Base-by-base conservation (phyloP, 2,797 vertebrate species). In the Gymnoscopelus microlampas region DNA sequence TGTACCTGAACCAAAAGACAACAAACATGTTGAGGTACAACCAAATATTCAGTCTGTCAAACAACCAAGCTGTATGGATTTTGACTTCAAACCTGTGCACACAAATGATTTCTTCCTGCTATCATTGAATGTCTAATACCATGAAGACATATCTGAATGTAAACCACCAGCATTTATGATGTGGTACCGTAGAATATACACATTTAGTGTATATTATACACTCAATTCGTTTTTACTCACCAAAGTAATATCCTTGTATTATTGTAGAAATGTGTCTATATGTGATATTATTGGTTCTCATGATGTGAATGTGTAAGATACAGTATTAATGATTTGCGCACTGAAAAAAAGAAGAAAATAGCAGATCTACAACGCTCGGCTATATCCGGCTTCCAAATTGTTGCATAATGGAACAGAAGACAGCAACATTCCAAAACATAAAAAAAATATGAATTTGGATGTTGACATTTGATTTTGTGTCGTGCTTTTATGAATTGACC, bases 121-220 rank as follows among this genome's bases (percentile, higher is more conserved):
- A 64, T 70, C 24, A 74, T 39, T 54, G 51, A 58, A 53, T 72
- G 65, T 70, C 66, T 56, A 60, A 77, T 76, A 75, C 19, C 51
- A 76, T 66, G 72, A 24, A 77, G 79, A 73, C 63, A 75, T 68
- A 68, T 67, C 67, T 82, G 83, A 88, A 87, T 87, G 85, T 89
- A 87, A 85, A 82, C 70, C 85, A 88, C 82, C 88, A 91, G 88
- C 87, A 83, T 78, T 69, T 61, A 77, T 62, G 2, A 84, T 66
- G 71, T 55, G 51, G 14, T 73, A 49, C 73, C 60, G 63, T 78
- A 50, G 63, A 82, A 70, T 78, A 39, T 77, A 61, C 78, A 67
- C 39, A 44, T 9, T 10, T 44, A 10, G 39, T 85, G 58, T 67
- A 53, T 76, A 58, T 47, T 66, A 39, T 39, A 8, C 35, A 44